These are phyloP conservation scores for Sminthopsis crassicaudata DNA, from an alignment of 2,113 vertebrate genomes.

Conservation along the genomic window DNA sequence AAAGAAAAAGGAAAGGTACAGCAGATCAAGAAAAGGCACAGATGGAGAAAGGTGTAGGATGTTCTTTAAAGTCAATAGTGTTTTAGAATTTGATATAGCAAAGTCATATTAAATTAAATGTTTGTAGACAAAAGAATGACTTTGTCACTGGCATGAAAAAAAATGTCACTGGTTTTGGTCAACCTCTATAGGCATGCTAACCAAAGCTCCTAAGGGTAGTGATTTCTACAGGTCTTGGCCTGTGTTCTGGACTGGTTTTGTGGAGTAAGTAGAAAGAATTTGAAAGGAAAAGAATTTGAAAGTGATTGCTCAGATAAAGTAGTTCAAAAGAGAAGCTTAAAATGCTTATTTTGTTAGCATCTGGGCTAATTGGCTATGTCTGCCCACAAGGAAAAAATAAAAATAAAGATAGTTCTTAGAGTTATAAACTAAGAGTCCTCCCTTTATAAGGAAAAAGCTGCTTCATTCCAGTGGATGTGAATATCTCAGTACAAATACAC, in stretches of 20 bases:
- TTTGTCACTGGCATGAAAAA: background rate
- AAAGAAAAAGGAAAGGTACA: background rate
- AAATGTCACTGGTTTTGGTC: background rate
- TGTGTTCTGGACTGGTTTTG: too few relatives aligned
- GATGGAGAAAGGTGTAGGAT: background rate
- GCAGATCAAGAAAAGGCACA: background rate
- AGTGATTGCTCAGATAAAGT: background rate
- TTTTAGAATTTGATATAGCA: background rate
- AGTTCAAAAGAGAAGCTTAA: background rate
- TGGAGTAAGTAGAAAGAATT: too few relatives aligned
- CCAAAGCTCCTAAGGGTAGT: background rate
- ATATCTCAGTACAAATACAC: background rate
- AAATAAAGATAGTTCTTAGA: background rate
- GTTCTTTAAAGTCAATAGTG: background rate
- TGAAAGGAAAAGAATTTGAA: background rate
- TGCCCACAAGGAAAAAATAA: background rate
- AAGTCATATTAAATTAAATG: background rate
- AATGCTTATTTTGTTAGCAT: background rate
- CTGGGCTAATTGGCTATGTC: background rate
- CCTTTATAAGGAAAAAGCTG: background rate
- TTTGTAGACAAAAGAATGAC: background rate
- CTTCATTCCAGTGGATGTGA: background rate
- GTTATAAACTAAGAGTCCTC: background rate
- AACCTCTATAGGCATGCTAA: background rate
- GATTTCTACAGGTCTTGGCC: background rate